Base-by-base conservation (phyloP, 2,113 vertebrate genomes). In the Tylochromis polylepis region DNA sequence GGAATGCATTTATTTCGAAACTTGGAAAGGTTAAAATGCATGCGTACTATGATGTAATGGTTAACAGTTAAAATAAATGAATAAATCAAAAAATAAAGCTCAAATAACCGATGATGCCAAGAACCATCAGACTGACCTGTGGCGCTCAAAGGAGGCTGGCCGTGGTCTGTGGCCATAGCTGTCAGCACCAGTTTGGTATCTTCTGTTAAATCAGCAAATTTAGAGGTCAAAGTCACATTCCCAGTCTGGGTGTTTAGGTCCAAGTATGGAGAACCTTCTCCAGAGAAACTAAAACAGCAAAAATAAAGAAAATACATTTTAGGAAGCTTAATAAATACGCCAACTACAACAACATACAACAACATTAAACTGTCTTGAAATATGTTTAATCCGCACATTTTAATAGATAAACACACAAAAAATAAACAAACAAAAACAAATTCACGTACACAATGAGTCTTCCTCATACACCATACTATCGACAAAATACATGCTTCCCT, bases 141-240 rank as follows among this genome's bases (percentile, higher is more conserved):
- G 58, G 94, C 92, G 86, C 88, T 87, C 4, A 95, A 92, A 7
- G 95, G 90, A 80, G 96, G 95, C 36, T 16, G 38, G 55, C 97
- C 97, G 2, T 96, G 91, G 85, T 97, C 97, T 79, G 85, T 31
- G 2, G 96, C 97, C 86, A 90, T 49, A 29, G 94, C 96, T 11
- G 65, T 92, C 72, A 97, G 92, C 5, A 67, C 55, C 34, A 97
- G 27, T 2, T 55, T 3, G 2, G 86, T 95, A 87, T 96, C 95
- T 4, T 94, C 81, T 41, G 80, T 95, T 84, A 96, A 5, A 20
- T 92, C 57, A 12, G 34, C 38, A 55, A 97, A 83, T 83, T 94
- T 91, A 29, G 85, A 95, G 81, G 92, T 92, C 87, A 97, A 89
- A 5, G 88, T 93, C 82, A 97, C 96, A 16, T 85, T 94, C 56